Conservation (phyloP, 2,113 vertebrate genomes). For the Misgurnus mizolepis region DNA sequence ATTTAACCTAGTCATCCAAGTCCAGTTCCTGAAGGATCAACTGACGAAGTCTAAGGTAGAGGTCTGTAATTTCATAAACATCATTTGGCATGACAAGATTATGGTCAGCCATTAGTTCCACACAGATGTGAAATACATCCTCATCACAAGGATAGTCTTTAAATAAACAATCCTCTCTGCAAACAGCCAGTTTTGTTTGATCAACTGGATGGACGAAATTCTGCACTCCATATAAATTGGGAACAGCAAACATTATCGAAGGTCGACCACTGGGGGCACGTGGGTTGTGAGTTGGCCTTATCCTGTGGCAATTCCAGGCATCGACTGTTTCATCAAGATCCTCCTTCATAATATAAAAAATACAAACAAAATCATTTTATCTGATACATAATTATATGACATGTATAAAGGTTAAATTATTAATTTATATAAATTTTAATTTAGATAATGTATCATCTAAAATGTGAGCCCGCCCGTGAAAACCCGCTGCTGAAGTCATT, state of each 20-base stretch:
- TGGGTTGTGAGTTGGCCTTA: constrained; percentile 35
- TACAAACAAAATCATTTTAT: background rate
- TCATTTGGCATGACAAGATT: constrained; percentile 37
- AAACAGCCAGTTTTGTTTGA: constrained; percentile 5
- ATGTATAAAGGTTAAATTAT: too few species aligned
- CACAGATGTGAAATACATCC: constrained; percentile 30
- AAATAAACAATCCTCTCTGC: constrained; percentile 15
- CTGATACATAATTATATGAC: too few species aligned
- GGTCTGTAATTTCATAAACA: constrained; percentile 38
- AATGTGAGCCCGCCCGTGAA: too few species aligned
- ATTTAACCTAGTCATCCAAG: background rate
- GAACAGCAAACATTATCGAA: constrained; percentile 33
- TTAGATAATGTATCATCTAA: too few species aligned
- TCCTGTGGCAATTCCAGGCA: constrained; percentile 36
- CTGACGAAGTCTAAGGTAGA: constrained; percentile 26
- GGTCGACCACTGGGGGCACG: constrained; percentile 22
- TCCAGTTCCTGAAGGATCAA: constrained; percentile 10
- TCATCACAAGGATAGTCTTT: constrained; percentile 47
- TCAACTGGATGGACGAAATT: constrained; percentile 29
- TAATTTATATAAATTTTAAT: too few species aligned
- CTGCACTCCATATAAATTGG: constrained; percentile 31
- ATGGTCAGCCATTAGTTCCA: constrained; percentile 43
- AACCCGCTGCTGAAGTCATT: too few species aligned
- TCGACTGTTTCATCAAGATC: background rate
- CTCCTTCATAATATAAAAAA: background rate